Conservation (phyloP, 2,888 invertebrate species). For the Thelaira solivaga region DNA sequence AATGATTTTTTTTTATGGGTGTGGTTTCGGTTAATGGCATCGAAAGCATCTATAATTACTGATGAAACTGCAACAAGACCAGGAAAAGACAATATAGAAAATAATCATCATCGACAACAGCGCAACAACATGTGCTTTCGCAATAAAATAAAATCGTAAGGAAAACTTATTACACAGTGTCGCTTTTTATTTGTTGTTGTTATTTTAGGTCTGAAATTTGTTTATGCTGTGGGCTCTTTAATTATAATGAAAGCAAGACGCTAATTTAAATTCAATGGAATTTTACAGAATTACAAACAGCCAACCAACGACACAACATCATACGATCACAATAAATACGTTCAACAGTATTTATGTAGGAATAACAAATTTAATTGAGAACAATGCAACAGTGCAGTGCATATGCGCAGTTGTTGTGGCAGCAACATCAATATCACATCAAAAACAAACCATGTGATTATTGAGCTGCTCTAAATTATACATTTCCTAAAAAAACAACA, state of each 20-base stretch:
- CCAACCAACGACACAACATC: conserved; percentile 31
- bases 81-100: conserved; percentile 2
- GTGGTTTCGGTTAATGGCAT: conserved; percentile 47
- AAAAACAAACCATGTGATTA: conserved; percentile 54
- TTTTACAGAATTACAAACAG: conserved; percentile 61
- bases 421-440: conserved; percentile 23
- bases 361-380: conserved; percentile 57
- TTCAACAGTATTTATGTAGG: conserved; percentile 37
- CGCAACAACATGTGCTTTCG: conserved; percentile 9
- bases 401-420: background rate
- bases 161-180: conserved; percentile 14
- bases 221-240: conserved; percentile 39
- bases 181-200: too few relatives aligned
- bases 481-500: conserved; percentile 21
- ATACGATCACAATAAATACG: conserved; percentile 46
- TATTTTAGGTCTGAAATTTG: background rate
- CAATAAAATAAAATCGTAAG: conserved; percentile 15
- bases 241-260: conserved; percentile 33
- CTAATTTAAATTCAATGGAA: conserved; percentile 59
- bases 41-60: conserved; percentile 25
- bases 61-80: background rate
- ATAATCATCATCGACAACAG: conserved; percentile 15
- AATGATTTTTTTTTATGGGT: conserved; percentile 45
- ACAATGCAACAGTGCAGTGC: conserved; percentile 19
- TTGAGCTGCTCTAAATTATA: conserved; percentile 57